Evolutionary conservation across 2,797 vertebrate species (phyloP).

Genomic region (Chelon auratus): DNA sequence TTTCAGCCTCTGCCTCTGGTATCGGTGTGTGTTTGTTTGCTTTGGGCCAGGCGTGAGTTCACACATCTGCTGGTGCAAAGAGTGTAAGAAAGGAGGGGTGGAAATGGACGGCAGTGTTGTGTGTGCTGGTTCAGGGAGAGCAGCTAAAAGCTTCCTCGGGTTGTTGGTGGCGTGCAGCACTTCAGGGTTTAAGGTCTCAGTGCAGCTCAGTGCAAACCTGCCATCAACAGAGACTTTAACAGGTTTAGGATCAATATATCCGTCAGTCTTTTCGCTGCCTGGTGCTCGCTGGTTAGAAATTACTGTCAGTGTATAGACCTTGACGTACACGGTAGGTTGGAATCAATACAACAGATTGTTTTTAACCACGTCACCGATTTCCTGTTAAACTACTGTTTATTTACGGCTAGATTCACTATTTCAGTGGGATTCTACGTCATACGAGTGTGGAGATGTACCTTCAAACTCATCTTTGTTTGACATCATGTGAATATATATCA

Average conservation of each 20-base stretch:
- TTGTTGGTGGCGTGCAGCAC: slow-evolving; percentile 53
- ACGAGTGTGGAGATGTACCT: no score
- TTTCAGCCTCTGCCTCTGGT: slow-evolving; percentile 24
- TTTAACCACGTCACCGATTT: no score
- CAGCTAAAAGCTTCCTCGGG: slow-evolving; percentile 64
- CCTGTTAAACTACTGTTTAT: no score
- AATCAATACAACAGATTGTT: no score
- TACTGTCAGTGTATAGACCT: no score
- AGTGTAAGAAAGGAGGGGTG: slow-evolving; percentile 39
- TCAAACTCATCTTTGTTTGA: no score
- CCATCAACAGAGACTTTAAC: not conserved
- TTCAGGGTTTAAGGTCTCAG: slow-evolving; percentile 36
- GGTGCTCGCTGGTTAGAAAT: not conserved
- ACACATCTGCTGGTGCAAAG: slow-evolving; percentile 73
- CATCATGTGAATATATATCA: no score
- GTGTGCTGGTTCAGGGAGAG: slow-evolving; percentile 36
- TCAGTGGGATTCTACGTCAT: no score
- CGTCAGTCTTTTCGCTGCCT: not conserved
- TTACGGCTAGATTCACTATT: no score
- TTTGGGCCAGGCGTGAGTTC: slow-evolving; percentile 48
- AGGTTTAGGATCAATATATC: not conserved
- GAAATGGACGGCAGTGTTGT: not conserved
- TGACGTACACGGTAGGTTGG: no score
- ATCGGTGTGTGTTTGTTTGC: slow-evolving; percentile 73
- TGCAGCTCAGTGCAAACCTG: not conserved